These are phyloP conservation scores for Rhegmatorhina hoffmannsi DNA, from an alignment of 2,113 vertebrate genomes.

Conservation along the genomic window DNA sequence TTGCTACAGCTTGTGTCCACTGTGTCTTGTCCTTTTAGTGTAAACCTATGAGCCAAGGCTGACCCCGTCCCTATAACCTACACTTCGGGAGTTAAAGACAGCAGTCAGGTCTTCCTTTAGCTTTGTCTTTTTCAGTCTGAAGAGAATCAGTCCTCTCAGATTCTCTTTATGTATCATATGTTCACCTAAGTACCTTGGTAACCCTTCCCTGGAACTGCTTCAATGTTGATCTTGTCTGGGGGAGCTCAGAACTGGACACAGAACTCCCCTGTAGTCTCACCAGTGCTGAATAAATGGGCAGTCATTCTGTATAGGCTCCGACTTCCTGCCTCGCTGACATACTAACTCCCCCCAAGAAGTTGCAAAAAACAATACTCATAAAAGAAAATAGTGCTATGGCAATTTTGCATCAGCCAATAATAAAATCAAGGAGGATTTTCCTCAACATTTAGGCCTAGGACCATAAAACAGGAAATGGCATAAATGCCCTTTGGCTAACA, in stretches of 20 bases:
- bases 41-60: not conserved
- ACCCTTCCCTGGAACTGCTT: not conserved
- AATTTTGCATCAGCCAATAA: not conserved
- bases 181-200: not conserved
- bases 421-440: not conserved
- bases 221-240: rapidly evolving
- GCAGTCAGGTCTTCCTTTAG: not conserved
- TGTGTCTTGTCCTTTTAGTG: not conserved
- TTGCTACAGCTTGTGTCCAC: not conserved
- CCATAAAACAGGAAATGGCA: not conserved
- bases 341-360: not conserved
- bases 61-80: not conserved
- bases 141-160: not conserved
- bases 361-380: not conserved
- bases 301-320: not conserved
- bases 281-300: not conserved
- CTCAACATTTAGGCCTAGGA: not conserved
- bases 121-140: not conserved
- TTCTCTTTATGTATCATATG: not conserved
- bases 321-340: not conserved
- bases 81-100: not conserved
- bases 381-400: not conserved
- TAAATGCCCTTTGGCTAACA: not conserved
- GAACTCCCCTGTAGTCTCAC: not conserved
- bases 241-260: not conserved